Evolutionary conservation across 2,888 invertebrate genomes (phyloP).

Genomic region (Clivina fossor): DNA sequence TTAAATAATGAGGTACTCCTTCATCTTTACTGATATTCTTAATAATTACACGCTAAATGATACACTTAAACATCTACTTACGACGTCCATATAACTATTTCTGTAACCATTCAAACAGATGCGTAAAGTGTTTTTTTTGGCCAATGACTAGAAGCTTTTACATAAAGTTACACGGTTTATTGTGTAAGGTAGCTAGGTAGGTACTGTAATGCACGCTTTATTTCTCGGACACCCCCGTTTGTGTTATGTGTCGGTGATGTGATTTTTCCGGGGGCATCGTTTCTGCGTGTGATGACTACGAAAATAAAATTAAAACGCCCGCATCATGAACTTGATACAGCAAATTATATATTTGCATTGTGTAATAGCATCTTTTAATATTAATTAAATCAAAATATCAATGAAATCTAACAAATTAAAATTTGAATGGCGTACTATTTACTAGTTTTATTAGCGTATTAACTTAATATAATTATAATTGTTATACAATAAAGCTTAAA

Average conservation of each 20-base stretch:
- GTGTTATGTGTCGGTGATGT: constrained; percentile 9
- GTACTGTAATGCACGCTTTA: constrained; percentile 14
- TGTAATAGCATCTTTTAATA: too few relatives aligned
- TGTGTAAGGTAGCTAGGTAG: constrained; percentile 12
- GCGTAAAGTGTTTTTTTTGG: constrained; percentile 45
- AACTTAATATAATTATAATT: too few relatives aligned
- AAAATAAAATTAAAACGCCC: constrained; percentile 16
- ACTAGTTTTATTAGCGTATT: too few relatives aligned
- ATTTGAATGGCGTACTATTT: too few relatives aligned
- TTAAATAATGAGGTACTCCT: too few relatives aligned
- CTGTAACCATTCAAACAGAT: constrained; percentile 26
- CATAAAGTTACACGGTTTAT: constrained; percentile 22
- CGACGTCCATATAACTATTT: constrained; percentile 19
- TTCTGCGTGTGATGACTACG: constrained; percentile 5
- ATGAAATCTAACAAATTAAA: too few relatives aligned
- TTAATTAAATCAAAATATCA: too few relatives aligned
- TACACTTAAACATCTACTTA: constrained; percentile 20
- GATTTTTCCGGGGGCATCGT: constrained; percentile 1
- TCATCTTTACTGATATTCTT: too few relatives aligned
- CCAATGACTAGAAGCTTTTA: constrained; percentile 51
- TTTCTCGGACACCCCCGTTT: background rate
- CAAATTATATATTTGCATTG: constrained; percentile 16
- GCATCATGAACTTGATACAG: constrained; percentile 18
- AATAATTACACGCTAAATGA: constrained; percentile 16
- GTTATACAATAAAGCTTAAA: too few relatives aligned